Conservation (phyloP, 2,113 vertebrate genomes). For the Psittacara wagleri region DNA sequence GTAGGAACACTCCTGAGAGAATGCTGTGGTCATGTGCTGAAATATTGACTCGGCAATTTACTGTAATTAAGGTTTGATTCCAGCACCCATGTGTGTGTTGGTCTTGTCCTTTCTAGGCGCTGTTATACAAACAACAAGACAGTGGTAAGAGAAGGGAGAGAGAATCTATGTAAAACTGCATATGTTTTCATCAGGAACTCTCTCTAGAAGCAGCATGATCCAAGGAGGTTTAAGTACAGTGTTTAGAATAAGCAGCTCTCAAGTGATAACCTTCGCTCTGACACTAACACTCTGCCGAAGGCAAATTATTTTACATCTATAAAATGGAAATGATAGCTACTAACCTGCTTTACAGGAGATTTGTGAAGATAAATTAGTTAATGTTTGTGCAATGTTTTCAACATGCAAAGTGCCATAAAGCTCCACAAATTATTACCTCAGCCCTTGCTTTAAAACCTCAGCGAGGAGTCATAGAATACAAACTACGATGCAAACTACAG, state of each 20-base stretch:
- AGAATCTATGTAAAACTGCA: not conserved
- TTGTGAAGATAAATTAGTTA: constrained; percentile 13
- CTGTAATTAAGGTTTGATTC: not conserved
- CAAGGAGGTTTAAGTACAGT: not conserved
- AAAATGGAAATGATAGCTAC: constrained; percentile 32
- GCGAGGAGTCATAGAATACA: not conserved
- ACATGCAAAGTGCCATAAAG: constrained; percentile 12
- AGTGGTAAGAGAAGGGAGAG: not conserved
- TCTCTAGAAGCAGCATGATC: not conserved
- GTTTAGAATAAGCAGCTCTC: not conserved
- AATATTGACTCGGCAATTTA: not conserved
- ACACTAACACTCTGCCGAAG: not conserved
- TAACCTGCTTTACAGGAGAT: constrained; percentile 37
- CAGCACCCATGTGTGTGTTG: not conserved
- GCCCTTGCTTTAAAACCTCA: not conserved
- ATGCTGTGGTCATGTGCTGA: not conserved
- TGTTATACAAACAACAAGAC: not conserved
- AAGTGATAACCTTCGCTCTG: not conserved
- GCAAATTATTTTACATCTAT: constrained; percentile 42
- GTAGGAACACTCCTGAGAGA: not conserved
- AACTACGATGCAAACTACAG: not conserved
- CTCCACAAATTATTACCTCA: not conserved
- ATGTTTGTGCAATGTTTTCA: constrained; percentile 20
- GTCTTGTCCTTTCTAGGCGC: not conserved
- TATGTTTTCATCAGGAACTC: not conserved